Conservation (phyloP, 2,888 invertebrate genomes). For the Trichopria drosophilae region DNA sequence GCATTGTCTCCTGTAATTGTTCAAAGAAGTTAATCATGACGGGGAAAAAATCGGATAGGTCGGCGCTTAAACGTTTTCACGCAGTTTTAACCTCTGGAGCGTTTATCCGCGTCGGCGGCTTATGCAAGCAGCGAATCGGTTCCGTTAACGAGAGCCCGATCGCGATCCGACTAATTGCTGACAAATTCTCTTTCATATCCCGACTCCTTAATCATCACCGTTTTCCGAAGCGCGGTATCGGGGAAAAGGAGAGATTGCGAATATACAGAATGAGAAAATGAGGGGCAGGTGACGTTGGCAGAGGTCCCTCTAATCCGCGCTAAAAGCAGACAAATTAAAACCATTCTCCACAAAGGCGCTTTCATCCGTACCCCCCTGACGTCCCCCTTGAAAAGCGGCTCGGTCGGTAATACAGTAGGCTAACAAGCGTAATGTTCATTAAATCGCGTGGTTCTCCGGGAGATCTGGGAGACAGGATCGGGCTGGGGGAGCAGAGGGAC, state of each 20-base stretch:
- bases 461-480: background rate
- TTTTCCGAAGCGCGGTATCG: constrained; percentile 27
- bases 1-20: too few relatives aligned
- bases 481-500: background rate
- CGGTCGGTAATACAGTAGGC: constrained; percentile 39
- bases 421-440: constrained; percentile 49
- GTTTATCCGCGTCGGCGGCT: too few relatives aligned
- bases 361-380: constrained; percentile 34
- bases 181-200: constrained; percentile 42
- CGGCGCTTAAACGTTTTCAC: too few relatives aligned
- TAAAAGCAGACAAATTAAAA: constrained; percentile 48
- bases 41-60: too few relatives aligned
- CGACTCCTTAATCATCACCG: constrained; percentile 39
- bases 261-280: constrained; percentile 25
- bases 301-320: constrained; percentile 44
- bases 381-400: constrained; percentile 21
- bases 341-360: constrained; percentile 47
- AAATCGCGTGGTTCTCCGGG: constrained; percentile 38
- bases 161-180: constrained; percentile 37
- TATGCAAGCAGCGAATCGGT: too few relatives aligned
- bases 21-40: too few relatives aligned
- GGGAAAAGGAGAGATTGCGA: constrained; percentile 30
- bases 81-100: too few relatives aligned
- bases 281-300: constrained; percentile 35
- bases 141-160: constrained; percentile 37